phyloP scores from a whole-genome alignment of 2,797 vertebrate species.

The Coluber constrictor region DNA sequence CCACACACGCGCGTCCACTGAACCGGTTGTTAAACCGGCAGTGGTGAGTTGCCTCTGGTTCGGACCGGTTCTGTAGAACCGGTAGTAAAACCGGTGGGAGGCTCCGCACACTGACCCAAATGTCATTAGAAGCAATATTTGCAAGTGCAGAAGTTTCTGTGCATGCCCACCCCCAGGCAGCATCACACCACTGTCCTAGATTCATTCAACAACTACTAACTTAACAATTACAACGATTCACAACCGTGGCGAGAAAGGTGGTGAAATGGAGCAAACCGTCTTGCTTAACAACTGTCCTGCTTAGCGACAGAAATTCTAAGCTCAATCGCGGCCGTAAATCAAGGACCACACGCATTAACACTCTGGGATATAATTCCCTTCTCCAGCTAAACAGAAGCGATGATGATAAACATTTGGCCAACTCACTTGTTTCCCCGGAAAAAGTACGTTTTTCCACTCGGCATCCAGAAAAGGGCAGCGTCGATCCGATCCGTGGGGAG shows the following conservation, averaged over 20 bases:
- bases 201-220: no score
- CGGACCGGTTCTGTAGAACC: no score
- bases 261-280: not conserved
- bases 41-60: no score
- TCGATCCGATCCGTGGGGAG: slow-evolving; percentile 85
- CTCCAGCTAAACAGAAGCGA: not conserved
- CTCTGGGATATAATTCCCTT: not conserved
- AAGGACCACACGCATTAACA: not conserved
- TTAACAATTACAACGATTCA: no score
- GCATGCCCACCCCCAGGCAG: no score
- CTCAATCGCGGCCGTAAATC: not conserved
- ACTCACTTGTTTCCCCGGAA: slow-evolving; percentile 88
- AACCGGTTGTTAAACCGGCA: no score
- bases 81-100: no score
- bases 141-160: no score
- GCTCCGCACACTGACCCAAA: no score
- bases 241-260: not conserved
- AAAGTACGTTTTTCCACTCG: slow-evolving; percentile 89
- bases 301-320: not conserved
- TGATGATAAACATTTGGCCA: not conserved
- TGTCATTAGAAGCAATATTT: no score
- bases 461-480: slow-evolving; percentile 86
- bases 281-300: not conserved
- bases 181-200: no score
- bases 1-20: fast-evolving